A percentile compares a stretch with the other conserved stretches of the same genome.
These are phyloP conservation scores for Jacana jacana DNA, from an alignment of 2,113 vertebrate species.

Conservation along the genomic window DNA sequence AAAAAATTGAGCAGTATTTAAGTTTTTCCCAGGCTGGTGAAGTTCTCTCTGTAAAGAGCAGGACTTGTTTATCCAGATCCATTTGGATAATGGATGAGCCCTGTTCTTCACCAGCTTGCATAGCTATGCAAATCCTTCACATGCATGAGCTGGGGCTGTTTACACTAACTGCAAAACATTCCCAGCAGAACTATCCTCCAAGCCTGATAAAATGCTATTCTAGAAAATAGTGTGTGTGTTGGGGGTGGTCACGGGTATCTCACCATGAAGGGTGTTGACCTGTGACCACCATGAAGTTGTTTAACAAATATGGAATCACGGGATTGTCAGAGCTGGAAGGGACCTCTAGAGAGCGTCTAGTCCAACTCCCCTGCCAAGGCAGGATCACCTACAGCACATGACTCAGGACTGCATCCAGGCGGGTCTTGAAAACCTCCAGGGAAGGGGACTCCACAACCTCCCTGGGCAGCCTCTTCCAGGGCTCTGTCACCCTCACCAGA, in stretches of 20 bases:
- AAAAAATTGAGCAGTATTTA: constrained; percentile 28
- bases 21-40: background rate
- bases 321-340: no score
- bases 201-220: background rate
- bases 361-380: no score
- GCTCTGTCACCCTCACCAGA: no score
- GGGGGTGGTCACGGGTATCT: background rate
- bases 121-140: background rate
- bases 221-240: background rate
- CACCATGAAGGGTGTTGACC: background rate
- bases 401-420: no score
- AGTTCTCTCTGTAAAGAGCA: background rate
- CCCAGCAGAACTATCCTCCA: background rate
- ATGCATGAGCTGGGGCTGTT: background rate
- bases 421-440: no score
- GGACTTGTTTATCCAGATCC: background rate
- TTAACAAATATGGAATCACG: background rate
- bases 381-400: no score
- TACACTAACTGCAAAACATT: background rate
- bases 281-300: background rate
- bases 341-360: no score
- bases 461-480: no score
- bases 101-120: background rate
- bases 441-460: no score
- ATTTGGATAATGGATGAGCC: background rate